Conservation (phyloP, 64 coral and sea anemone species). For the Orbicella faveolata region DNA sequence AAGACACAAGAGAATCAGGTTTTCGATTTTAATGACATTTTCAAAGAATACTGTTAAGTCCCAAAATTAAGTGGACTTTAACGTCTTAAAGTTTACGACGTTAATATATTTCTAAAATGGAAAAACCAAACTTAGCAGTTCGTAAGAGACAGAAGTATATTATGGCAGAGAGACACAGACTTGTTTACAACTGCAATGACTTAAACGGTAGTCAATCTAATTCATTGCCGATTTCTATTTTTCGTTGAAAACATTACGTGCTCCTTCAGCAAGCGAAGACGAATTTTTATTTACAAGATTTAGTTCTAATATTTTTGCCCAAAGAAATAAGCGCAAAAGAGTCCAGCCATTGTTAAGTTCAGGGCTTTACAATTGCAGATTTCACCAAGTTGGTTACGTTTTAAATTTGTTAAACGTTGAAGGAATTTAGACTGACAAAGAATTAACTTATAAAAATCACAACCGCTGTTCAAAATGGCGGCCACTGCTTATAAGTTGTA, state of each 20-base stretch:
- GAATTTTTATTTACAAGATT: constrained; percentile 39
- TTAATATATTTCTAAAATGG: no score
- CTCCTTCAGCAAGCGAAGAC: background rate
- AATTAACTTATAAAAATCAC: background rate
- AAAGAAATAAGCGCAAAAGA: background rate
- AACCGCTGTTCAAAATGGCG: background rate
- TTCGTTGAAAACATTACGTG: background rate
- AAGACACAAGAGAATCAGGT: no score
- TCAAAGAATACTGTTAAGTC: no score
- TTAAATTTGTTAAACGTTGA: background rate
- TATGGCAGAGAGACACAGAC: no score
- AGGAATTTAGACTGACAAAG: background rate
- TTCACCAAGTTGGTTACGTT: background rate
- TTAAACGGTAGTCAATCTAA: no score
- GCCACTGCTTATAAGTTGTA: background rate
- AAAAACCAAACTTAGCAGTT: no score
- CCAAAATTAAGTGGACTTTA: no score
- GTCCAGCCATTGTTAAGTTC: background rate
- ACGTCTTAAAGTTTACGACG: no score
- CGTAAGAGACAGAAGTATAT: no score
- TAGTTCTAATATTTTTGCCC: background rate
- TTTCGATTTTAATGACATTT: no score
- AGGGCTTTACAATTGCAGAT: background rate
- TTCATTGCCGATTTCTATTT: no score
- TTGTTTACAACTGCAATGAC: no score